A percentile compares a stretch with the other conserved stretches of the same genome.
phyloP scores from a whole-genome alignment of 2,888 invertebrate species.

The Zelleria hepariella region DNA sequence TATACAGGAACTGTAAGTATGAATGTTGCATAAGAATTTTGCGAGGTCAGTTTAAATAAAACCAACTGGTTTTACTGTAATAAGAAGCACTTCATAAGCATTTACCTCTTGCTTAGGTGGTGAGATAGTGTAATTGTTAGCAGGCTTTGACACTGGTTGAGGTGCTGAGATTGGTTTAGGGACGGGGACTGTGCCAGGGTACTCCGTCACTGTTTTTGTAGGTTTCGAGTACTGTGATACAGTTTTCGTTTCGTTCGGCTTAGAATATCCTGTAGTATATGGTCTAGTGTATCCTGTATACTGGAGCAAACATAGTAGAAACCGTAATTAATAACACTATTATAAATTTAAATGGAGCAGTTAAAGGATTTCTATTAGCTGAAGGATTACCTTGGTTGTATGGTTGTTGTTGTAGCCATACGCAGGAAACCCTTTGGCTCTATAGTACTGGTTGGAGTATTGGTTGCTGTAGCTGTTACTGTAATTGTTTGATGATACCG shows the following conservation, averaged over 20 bases:
- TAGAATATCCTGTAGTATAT: not conserved
- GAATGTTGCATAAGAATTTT: too few species aligned
- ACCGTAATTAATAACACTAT: not conserved
- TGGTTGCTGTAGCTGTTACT: slow-evolving; percentile 44
- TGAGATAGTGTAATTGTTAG: not conserved
- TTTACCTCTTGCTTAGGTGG: not conserved
- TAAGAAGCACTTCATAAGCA: too few species aligned
- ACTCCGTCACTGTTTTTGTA: slow-evolving; percentile 11
- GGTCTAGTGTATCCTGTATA: not conserved
- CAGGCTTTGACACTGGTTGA: not conserved
- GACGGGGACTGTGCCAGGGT: slow-evolving; percentile 1
- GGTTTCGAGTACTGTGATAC: slow-evolving; percentile 9
- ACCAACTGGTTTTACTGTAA: too few species aligned
- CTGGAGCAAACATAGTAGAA: not conserved
- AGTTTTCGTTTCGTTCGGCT: slow-evolving; percentile 13
- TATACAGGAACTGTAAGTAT: not conserved
- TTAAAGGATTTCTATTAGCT: not conserved
- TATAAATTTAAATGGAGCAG: not conserved
- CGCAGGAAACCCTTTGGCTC: slow-evolving; percentile 36
- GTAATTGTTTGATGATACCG: slow-evolving; percentile 32
- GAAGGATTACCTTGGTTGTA: not conserved
- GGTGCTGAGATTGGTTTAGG: not conserved
- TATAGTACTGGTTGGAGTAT: slow-evolving; percentile 55
- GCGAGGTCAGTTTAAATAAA: too few species aligned
- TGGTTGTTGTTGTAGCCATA: slow-evolving; percentile 37